Conservation (phyloP, 2,113 vertebrate species). For the Austrofundulus limnaeus region DNA sequence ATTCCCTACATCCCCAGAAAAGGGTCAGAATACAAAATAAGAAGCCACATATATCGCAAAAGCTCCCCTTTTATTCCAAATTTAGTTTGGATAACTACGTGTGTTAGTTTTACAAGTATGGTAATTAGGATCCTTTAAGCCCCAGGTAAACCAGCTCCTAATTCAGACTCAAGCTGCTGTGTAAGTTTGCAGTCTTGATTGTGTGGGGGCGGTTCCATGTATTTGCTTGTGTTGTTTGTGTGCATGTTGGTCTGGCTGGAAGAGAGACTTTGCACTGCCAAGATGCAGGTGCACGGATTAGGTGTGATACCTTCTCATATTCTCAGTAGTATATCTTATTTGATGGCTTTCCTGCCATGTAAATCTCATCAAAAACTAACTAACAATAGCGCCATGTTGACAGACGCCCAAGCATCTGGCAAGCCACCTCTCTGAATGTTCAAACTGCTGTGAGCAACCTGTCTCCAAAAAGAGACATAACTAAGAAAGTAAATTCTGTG, state of each 20-base stretch:
- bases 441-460: constrained; percentile 69
- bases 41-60: neutral
- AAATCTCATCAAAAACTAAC: constrained; percentile 79
- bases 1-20: constrained; percentile 2
- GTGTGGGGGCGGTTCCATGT: constrained; percentile 39
- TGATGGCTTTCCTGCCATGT: constrained; percentile 75
- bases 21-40: constrained; percentile 8
- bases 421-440: constrained; percentile 60
- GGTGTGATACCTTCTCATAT: constrained; percentile 64
- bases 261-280: constrained; percentile 53
- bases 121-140: constrained; percentile 62
- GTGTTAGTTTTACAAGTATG: constrained; percentile 52
- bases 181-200: constrained; percentile 49
- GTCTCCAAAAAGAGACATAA: constrained; percentile 50
- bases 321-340: constrained; percentile 73
- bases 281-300: constrained; percentile 74
- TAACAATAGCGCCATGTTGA: constrained; percentile 73
- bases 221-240: constrained; percentile 25
- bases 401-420: constrained; percentile 78
- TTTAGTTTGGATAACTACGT: constrained; percentile 11
- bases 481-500: constrained; percentile 32
- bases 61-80: constrained; percentile 16
- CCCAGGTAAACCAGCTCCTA: constrained; percentile 43
- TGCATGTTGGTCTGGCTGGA: constrained; percentile 46
- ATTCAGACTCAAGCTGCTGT: constrained; percentile 66